Evolutionary conservation across 2,797 vertebrate genomes (phyloP).

Genomic region (Hozukius guyotensis): DNA sequence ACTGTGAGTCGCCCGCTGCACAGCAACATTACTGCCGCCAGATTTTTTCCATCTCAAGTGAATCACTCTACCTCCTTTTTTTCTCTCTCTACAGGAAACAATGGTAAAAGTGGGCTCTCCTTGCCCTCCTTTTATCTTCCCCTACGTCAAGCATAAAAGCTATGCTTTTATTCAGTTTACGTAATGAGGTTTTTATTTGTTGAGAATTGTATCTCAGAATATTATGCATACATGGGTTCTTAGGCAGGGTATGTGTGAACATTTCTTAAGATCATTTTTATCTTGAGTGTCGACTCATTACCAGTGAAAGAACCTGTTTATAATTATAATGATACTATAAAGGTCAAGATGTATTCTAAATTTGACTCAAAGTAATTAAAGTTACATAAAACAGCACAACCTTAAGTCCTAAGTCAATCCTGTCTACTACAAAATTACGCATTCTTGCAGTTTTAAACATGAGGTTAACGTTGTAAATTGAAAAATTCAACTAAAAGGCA

Average conservation of each 20-base stretch:
- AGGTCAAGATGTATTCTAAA: not conserved
- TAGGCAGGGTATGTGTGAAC: not conserved
- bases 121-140: slow-evolving; percentile 35
- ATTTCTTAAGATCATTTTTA: not conserved
- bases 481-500: too few species aligned
- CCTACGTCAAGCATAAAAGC: not conserved
- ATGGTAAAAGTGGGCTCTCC: slow-evolving; percentile 40
- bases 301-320: not conserved
- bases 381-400: not conserved
- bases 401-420: not conserved
- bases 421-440: too few species aligned
- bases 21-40: slow-evolving; percentile 65
- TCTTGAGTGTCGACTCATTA: not conserved
- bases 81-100: slow-evolving; percentile 44
- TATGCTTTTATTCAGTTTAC: not conserved
- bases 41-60: slow-evolving; percentile 77
- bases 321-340: not conserved
- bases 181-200: slow-evolving; percentile 4
- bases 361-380: not conserved
- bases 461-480: too few species aligned
- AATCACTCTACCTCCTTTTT: slow-evolving; percentile 59
- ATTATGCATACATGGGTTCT: not conserved
- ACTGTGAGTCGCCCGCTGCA: slow-evolving; percentile 67
- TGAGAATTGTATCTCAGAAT: not conserved
- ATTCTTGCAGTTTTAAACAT: too few species aligned